Percentiles rank a stretch among this genome's conserved stretches.
Conservation (phyloP, 2,113 vertebrate species). For the Arenaria interpres region DNA sequence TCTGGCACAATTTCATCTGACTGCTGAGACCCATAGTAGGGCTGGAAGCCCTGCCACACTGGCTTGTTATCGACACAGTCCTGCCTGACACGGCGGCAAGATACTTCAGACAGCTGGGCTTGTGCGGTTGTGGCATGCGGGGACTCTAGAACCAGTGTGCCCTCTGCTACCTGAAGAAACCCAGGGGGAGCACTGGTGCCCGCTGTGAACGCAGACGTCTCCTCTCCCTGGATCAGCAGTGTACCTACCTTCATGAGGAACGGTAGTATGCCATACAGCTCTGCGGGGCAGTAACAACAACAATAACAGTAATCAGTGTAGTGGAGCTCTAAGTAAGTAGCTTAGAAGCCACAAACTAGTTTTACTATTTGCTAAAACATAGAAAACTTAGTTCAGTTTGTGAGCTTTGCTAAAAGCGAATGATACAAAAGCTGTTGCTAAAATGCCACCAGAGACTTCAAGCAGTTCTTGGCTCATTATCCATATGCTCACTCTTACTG, state of each 20-base stretch:
- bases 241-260: not conserved
- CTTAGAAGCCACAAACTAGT: not conserved
- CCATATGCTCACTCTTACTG: not conserved
- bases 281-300: not conserved
- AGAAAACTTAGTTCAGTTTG: not conserved
- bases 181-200: not conserved
- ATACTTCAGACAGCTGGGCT: not conserved
- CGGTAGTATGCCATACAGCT: not conserved
- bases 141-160: not conserved
- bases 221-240: too few species aligned
- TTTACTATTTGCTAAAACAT: not conserved
- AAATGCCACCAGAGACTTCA: not conserved
- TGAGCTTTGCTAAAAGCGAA: slow-evolving; percentile 17
- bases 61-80: not conserved
- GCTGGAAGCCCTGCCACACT: not conserved
- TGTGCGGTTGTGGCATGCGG: accelerated
- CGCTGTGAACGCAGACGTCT: not conserved
- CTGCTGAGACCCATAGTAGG: not conserved
- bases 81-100: not conserved
- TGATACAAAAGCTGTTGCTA: not conserved
- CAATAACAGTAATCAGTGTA: not conserved
- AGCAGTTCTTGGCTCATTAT: not conserved
- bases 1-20: not conserved
- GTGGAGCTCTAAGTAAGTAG: not conserved
- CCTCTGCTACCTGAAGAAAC: not conserved